Conservation (phyloP, 37 sponge, comb jelly and placozoan species). For the Eunapius fragilis region DNA sequence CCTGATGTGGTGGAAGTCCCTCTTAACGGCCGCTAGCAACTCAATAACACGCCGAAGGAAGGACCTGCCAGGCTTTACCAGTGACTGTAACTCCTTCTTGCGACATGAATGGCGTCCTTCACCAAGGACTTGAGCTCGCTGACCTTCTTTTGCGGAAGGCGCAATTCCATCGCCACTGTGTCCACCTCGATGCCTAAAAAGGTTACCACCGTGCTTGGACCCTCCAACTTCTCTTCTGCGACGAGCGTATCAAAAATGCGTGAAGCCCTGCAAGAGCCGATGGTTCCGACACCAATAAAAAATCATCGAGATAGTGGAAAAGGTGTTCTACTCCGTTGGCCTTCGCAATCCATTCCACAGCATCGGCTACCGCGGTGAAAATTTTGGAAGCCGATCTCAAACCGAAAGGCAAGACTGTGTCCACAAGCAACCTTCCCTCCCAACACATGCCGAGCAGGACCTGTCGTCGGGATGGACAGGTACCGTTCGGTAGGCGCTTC, state of each 20-base stretch:
- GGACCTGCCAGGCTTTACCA: conserved; percentile 21
- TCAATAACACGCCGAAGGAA: conserved; percentile 48
- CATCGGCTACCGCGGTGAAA: conserved; percentile 10
- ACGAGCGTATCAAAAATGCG: background rate
- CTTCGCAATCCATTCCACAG: conserved; percentile 36
- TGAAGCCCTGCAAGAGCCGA: background rate
- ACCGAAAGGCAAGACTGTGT: conserved; percentile 16
- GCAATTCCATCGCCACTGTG: too few species aligned
- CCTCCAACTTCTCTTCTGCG: conserved; percentile 13
- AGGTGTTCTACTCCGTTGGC: background rate
- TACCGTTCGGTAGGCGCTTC: conserved; percentile 22
- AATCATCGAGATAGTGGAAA: conserved; percentile 40
- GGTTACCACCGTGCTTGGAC: conserved; percentile 1
- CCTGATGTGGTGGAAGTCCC: conserved; percentile 5
- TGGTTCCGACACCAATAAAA: background rate
- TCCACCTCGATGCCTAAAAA: conserved; percentile 22
- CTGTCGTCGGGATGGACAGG: conserved; percentile 35
- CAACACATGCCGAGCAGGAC: conserved; percentile 32
- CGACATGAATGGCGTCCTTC: background rate
- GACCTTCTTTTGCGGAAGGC: conserved; percentile 38
- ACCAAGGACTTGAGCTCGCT: background rate
- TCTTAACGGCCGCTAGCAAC: background rate
- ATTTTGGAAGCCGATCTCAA: conserved; percentile 30
- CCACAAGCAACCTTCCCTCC: conserved; percentile 28
- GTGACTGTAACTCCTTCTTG: conserved; percentile 28